These are phyloP conservation scores for Marmota monax DNA, from an alignment of 2,113 vertebrate species.

Conservation along the genomic window DNA sequence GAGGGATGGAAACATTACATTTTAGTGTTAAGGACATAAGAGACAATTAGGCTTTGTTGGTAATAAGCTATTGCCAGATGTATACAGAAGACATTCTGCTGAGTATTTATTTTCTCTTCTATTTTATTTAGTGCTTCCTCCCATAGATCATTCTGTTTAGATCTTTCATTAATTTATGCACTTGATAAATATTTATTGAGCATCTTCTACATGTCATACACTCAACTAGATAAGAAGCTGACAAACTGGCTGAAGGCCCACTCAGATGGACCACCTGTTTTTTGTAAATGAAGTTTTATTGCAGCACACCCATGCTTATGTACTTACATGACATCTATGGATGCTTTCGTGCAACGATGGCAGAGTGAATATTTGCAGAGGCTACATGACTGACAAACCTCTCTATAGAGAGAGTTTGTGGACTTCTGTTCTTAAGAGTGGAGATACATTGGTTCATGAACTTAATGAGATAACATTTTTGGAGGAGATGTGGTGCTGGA, in stretches of 20 bases:
- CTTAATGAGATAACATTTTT: not conserved
- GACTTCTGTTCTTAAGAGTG: not conserved
- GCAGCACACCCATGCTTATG: not conserved
- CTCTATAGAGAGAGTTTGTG: not conserved
- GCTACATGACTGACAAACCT: not conserved
- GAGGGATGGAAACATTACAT: not conserved
- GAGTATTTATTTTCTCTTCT: not conserved
- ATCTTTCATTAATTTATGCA: not conserved
- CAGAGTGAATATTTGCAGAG: not conserved
- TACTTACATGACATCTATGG: not conserved
- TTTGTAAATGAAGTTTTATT: conserved; percentile 36
- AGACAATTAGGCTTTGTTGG: not conserved
- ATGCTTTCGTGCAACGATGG: not conserved
- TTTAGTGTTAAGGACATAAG: not conserved
- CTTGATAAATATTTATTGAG: conserved; percentile 21
- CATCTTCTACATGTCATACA: not conserved
- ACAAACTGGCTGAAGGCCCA: not conserved
- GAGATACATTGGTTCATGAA: not conserved
- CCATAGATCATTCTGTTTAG: not conserved
- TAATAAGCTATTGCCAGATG: not conserved
- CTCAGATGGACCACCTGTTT: not conserved
- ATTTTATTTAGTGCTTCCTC: not conserved
- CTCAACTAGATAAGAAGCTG: not conserved
- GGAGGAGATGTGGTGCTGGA: not conserved
- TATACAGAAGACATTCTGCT: not conserved